These are phyloP conservation scores for Caranx ignobilis DNA, from an alignment of 2,113 vertebrate genomes.

Conservation along the genomic window DNA sequence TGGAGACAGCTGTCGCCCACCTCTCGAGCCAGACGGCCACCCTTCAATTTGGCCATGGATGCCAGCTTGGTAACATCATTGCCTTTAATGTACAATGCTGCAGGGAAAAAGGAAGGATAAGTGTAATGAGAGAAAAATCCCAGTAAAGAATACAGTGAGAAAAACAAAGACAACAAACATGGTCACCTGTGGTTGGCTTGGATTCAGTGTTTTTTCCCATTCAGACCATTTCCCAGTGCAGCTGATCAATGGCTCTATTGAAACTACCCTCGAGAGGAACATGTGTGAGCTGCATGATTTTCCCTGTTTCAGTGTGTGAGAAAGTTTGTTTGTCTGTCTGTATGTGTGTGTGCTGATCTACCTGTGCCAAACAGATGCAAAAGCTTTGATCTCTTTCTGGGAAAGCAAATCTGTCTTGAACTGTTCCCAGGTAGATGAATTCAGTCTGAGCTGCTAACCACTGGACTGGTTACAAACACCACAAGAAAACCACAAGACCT, in stretches of 20 bases:
- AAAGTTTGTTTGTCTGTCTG: slow-evolving; percentile 2
- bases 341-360: not conserved
- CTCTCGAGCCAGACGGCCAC: slow-evolving; percentile 85
- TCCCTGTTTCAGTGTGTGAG: slow-evolving; percentile 8
- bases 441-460: slow-evolving; percentile 27
- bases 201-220: slow-evolving; percentile 13
- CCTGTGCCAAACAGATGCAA: slow-evolving; percentile 45
- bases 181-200: not conserved
- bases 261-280: slow-evolving; percentile 6
- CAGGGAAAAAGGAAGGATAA: not conserved
- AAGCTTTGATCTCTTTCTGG: slow-evolving; percentile 40
- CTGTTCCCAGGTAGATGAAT: slow-evolving; percentile 20
- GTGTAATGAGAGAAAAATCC: slow-evolving; percentile 1
- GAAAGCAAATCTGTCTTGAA: slow-evolving; percentile 16
- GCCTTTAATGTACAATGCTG: slow-evolving; percentile 87
- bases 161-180: slow-evolving; percentile 3
- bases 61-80: slow-evolving; percentile 90
- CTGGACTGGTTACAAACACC: slow-evolving; percentile 18
- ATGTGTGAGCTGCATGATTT: slow-evolving; percentile 15
- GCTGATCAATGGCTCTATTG: slow-evolving; percentile 22
- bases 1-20: slow-evolving; percentile 89
- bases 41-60: slow-evolving; percentile 92
- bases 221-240: slow-evolving; percentile 9
- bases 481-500: slow-evolving; percentile 31
- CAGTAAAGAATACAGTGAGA: not conserved